Conservation (phyloP, 2,888 invertebrate species). For the Eupeodes luniger region DNA sequence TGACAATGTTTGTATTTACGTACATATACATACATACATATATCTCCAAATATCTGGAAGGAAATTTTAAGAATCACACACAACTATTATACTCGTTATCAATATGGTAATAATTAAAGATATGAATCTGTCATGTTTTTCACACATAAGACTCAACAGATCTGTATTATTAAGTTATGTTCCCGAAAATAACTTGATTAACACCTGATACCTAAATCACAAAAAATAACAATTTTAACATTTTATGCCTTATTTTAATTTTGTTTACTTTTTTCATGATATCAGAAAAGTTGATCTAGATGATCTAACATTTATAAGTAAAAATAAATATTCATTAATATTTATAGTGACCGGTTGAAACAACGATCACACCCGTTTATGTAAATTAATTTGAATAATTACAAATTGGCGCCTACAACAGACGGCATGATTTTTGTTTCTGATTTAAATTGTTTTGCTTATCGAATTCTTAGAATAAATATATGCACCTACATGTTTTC, state of each 20-base stretch:
- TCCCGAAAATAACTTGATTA: neutral
- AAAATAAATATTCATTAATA: slow-evolving; percentile 5
- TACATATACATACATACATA: neutral
- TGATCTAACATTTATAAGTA: slow-evolving; percentile 2
- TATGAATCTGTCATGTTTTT: neutral
- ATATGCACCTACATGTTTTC: neutral
- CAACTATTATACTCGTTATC: neutral
- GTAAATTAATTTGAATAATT: slow-evolving; percentile 6
- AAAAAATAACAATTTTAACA: neutral
- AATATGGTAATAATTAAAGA: neutral
- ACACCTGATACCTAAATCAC: neutral
- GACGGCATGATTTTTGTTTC: neutral
- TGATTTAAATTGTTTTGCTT: neutral
- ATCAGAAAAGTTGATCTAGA: neutral
- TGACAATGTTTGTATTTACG: too few species aligned
- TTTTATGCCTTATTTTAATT: neutral
- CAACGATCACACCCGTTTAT: neutral
- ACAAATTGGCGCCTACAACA: neutral
- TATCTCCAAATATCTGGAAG: neutral
- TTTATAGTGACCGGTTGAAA: slow-evolving; percentile 13
- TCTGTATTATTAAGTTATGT: neutral
- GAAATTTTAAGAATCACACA: slow-evolving; percentile 1
- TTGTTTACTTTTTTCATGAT: neutral
- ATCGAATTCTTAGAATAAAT: neutral
- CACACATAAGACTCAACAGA: neutral